A percentile compares a stretch with the other conserved stretches of the same genome.
These are phyloP conservation scores for Passerculus sandwichensis DNA, from an alignment of 2,797 vertebrate species.

Conservation along the genomic window DNA sequence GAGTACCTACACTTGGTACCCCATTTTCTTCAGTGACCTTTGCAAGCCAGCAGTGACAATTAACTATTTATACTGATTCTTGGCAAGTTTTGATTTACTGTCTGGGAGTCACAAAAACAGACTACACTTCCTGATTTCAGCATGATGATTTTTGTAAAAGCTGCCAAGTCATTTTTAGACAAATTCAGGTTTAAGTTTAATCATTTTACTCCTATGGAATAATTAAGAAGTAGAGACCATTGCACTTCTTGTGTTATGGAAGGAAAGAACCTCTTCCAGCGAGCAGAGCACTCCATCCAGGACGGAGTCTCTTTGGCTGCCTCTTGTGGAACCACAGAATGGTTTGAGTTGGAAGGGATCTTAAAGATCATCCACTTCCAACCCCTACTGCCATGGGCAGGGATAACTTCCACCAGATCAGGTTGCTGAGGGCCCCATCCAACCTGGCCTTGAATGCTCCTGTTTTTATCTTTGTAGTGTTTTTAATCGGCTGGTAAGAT, in stretches of 20 bases:
- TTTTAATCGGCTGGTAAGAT: background rate
- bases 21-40: accelerated
- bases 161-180: background rate
- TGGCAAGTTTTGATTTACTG: background rate
- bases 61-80: background rate
- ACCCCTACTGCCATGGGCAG: background rate
- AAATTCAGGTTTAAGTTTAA: background rate
- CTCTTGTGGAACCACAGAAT: background rate
- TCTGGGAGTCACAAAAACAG: background rate
- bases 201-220: background rate
- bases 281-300: background rate
- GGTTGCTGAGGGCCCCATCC: background rate
- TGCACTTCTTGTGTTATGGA: background rate
- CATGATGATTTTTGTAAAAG: background rate
- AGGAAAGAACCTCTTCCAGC: background rate
- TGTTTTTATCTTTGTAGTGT: background rate
- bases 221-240: background rate
- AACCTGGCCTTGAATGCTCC: background rate
- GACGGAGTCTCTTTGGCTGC: background rate
- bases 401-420: background rate
- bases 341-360: background rate
- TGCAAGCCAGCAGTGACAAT: background rate
- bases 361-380: background rate
- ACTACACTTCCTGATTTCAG: background rate
- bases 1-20: accelerated